Conservation (phyloP, 2,797 vertebrate genomes). For the Buceros bicornis region DNA sequence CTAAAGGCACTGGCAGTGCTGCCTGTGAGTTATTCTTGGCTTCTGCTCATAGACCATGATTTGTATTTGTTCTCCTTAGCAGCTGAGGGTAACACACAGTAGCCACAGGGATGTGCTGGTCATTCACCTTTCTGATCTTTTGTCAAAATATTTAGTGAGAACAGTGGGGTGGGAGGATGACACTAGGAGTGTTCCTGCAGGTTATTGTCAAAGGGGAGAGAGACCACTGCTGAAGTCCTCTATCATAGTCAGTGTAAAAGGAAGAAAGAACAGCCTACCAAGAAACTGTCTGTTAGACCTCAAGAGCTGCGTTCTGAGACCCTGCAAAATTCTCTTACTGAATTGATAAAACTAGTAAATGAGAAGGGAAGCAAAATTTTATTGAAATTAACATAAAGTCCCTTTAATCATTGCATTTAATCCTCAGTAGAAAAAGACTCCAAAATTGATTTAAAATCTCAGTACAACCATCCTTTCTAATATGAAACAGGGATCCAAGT, state of each 20-base stretch:
- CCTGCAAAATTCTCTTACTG: conserved; percentile 19
- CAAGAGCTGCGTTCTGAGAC: neutral
- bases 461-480: conserved; percentile 65
- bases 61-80: conserved; percentile 25
- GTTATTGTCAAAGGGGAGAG: conserved; percentile 1
- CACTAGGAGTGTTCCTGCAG: neutral
- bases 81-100: neutral
- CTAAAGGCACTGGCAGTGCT: neutral
- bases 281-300: neutral
- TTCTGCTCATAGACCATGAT: neutral
- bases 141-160: conserved; percentile 19
- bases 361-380: conserved; percentile 65
- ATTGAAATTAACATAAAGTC: conserved; percentile 72
- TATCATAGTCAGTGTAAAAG: neutral
- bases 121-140: conserved; percentile 28
- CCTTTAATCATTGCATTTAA: conserved; percentile 70
- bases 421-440: conserved; percentile 66
- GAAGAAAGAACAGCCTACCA: neutral
- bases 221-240: neutral
- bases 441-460: conserved; percentile 74
- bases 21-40: neutral
- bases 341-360: conserved; percentile 57
- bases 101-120: neutral
- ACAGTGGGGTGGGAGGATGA: neutral
- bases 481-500: conserved; percentile 73